phyloP scores from a whole-genome alignment of 2,797 vertebrate species.

The Erpetoichthys calabaricus region DNA sequence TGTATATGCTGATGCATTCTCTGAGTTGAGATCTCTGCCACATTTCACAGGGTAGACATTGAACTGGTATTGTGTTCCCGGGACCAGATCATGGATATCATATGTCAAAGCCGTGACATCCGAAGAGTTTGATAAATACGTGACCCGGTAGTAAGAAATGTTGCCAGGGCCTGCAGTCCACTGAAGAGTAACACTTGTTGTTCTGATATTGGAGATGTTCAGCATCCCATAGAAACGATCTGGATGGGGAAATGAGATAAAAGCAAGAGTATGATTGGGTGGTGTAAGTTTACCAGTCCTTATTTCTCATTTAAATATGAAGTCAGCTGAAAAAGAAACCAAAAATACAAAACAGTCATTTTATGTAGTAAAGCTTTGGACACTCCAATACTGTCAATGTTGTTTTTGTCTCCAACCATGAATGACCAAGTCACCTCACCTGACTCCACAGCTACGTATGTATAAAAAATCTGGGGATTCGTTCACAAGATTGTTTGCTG shows the following conservation, averaged over 20 bases:
- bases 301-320: too few relatives aligned
- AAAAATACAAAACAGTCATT: too few relatives aligned
- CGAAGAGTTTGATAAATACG: neutral
- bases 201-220: neutral
- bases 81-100: slow-evolving; percentile 8
- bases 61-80: slow-evolving; percentile 28
- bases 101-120: neutral
- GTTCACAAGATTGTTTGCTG: too few relatives aligned
- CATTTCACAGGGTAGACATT: slow-evolving; percentile 43
- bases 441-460: too few relatives aligned
- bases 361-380: too few relatives aligned
- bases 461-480: too few relatives aligned
- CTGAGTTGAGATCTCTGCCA: slow-evolving; percentile 27
- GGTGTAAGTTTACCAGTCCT: too few relatives aligned
- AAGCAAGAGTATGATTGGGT: too few relatives aligned
- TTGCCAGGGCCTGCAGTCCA: slow-evolving; percentile 21
- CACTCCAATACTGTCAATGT: too few relatives aligned
- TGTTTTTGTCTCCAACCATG: too few relatives aligned
- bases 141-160: slow-evolving; percentile 28
- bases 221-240: slow-evolving; percentile 24
- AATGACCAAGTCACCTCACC: too few relatives aligned
- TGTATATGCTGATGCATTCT: slow-evolving; percentile 33
- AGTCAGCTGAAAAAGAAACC: too few relatives aligned
- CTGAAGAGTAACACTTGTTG: slow-evolving; percentile 1
- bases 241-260: slow-evolving; percentile 15